Base-by-base conservation (phyloP, 1,140 invertebrate species). In the Oreohelix idahoensis region DNA sequence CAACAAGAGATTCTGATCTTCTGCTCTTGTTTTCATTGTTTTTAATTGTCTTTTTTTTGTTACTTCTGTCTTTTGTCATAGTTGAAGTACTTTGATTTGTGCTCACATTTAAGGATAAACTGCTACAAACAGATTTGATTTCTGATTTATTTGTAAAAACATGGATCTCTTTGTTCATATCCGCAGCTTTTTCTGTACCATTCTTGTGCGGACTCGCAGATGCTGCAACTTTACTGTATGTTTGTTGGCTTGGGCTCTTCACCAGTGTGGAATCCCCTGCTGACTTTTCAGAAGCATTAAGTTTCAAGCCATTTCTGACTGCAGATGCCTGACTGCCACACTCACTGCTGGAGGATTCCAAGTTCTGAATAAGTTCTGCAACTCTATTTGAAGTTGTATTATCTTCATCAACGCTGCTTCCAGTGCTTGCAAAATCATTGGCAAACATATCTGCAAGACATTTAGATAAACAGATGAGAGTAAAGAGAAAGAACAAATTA, bases 341-440 rank as follows among this genome's bases (percentile, higher is more conserved):
- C 10, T 77, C 75, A 53, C 75, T 45, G 36, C 69, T 32, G 32
- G 78, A 79, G 32, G 78, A 79, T 8, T 69, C 78, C 26, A 79
- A 35, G 8, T 58, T 69, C 0, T 42, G 32, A 26, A 79, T 79
- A 2, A 79, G 20, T 17, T 79, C 23, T 36, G 17, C 36, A 63
- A 79, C 58, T 42, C 32, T 79, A 2, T 36, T 69, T 36, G 51
- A 63, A 2, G 32, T 26, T 38, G n/a, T 17, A 17, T 77, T 35
- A 45, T 77, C 75, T 29, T 58, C 75, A 38, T 79, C 78, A 79
- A 35, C 69, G 78, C 78, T 79, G 35, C 39, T 32, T n/a, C 17
- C 76, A n/a, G 49, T 78, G 32, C n/a, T 35, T 11, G 35, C 69
- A 66, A 77, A 51, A 49, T 77, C 75, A 1, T 11, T 53, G n/a